phyloP scores from a whole-genome alignment of 2,888 invertebrate genomes.

The Drosophila cognata region DNA sequence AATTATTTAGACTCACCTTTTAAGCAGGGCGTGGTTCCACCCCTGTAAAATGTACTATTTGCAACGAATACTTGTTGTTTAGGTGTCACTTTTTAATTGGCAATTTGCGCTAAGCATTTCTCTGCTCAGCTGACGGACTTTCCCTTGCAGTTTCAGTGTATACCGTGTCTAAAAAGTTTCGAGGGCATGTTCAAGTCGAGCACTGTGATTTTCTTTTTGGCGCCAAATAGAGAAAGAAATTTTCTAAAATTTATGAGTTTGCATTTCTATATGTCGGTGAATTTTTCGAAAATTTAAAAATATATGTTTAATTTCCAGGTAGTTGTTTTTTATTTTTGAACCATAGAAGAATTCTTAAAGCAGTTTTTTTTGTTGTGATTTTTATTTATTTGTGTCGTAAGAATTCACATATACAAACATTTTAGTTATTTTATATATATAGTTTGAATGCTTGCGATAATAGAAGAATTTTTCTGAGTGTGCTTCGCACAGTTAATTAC shows the following conservation, averaged over 20 bases:
- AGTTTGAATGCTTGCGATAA: no score
- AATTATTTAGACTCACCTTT: slow-evolving; percentile 56
- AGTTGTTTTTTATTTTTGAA: no score
- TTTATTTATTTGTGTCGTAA: not conserved
- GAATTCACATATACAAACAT: not conserved
- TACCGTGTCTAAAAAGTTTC: not conserved
- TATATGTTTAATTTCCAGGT: not conserved
- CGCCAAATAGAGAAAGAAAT: not conserved
- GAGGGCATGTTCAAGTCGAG: not conserved
- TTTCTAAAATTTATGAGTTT: not conserved
- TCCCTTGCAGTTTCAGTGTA: not conserved
- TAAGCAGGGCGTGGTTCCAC: slow-evolving; percentile 33
- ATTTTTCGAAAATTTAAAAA: not conserved
- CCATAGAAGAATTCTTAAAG: not conserved
- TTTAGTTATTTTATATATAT: not conserved
- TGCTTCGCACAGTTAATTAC: slow-evolving; percentile 27
- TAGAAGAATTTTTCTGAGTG: not conserved
- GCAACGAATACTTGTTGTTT: slow-evolving; percentile 7
- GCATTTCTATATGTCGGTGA: not conserved
- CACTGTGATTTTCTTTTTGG: not conserved
- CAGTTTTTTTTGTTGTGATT: not conserved
- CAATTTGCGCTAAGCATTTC: slow-evolving; percentile 63
- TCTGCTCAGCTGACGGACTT: slow-evolving; percentile 1
- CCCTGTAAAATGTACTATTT: not conserved
- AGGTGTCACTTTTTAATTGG: slow-evolving; percentile 66